These are phyloP conservation scores for Cerastoderma edule DNA, from an alignment of 2,888 invertebrate species.

Conservation along the genomic window DNA sequence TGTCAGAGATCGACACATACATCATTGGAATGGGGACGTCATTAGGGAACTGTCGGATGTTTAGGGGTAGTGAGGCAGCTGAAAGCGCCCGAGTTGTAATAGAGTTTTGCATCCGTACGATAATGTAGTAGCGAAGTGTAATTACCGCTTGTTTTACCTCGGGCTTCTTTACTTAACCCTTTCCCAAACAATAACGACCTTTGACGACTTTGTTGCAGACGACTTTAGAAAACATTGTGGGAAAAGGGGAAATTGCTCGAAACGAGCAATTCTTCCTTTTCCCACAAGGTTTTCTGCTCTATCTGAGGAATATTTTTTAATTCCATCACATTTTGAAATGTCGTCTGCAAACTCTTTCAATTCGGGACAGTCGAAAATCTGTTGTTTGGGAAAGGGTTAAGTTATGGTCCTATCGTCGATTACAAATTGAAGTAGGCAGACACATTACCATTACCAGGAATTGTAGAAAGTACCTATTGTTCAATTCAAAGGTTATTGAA, in stretches of 20 bases:
- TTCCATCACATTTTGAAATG: no score
- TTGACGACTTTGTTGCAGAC: no score
- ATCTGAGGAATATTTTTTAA: no score
- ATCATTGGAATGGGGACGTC: conserved; percentile 16
- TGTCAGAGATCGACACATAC: no score
- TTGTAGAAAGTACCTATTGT: background rate
- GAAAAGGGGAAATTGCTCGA: conserved; percentile 5
- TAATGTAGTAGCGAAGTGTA: conserved; percentile 16
- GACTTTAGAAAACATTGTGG: background rate
- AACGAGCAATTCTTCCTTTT: background rate
- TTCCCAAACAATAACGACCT: no score
- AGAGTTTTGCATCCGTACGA: conserved; percentile 10
- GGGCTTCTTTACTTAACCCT: background rate
- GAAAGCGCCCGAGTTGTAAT: conserved; percentile 5
- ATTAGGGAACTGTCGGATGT: conserved; percentile 17
- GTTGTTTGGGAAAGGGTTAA: no score
- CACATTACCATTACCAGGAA: no score
- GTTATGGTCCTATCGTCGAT: no score
- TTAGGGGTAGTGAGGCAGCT: conserved; percentile 1
- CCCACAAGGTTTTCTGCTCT: conserved; percentile 3
- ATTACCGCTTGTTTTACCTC: conserved; percentile 20
- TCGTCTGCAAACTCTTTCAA: no score
- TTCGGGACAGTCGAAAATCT: no score
- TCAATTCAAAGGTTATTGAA: background rate
- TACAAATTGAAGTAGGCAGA: no score